These are phyloP conservation scores for Eremophila alpestris DNA, from an alignment of 2,797 vertebrate genomes.

Conservation along the genomic window DNA sequence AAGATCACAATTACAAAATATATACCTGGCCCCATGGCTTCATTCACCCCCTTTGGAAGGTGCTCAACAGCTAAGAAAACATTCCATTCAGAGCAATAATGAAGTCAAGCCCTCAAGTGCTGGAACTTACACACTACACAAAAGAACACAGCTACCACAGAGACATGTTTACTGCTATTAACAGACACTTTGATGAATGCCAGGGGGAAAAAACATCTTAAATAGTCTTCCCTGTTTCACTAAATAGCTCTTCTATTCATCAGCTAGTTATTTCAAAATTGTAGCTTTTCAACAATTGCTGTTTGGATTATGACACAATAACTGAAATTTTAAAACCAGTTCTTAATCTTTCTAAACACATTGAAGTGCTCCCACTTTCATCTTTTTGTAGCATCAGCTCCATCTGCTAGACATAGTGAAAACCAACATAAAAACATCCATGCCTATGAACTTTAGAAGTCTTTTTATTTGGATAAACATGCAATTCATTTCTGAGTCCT, in stretches of 20 bases:
- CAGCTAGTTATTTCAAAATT: background rate
- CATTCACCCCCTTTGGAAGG: constrained; percentile 48
- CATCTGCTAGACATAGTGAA: background rate
- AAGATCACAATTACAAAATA: background rate
- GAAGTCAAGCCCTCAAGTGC: background rate
- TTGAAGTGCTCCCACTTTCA: background rate
- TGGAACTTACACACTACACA: background rate
- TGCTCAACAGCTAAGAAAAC: constrained; percentile 63
- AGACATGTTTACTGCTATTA: background rate
- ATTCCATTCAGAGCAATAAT: background rate
- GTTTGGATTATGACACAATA: background rate
- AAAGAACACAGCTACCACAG: background rate
- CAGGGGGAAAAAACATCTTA: background rate
- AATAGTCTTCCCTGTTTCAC: background rate
- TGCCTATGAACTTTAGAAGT: background rate
- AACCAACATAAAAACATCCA: background rate
- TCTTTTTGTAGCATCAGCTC: background rate
- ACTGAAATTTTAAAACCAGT: background rate
- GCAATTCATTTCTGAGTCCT: background rate
- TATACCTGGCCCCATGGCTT: constrained; percentile 63
- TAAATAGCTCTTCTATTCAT: background rate
- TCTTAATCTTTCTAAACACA: background rate
- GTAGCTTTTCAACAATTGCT: background rate
- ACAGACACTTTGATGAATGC: background rate
- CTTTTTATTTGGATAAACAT: background rate